These are phyloP conservation scores for Papilio aristodemus DNA, from an alignment of 1,140 invertebrate genomes.

Conservation along the genomic window DNA sequence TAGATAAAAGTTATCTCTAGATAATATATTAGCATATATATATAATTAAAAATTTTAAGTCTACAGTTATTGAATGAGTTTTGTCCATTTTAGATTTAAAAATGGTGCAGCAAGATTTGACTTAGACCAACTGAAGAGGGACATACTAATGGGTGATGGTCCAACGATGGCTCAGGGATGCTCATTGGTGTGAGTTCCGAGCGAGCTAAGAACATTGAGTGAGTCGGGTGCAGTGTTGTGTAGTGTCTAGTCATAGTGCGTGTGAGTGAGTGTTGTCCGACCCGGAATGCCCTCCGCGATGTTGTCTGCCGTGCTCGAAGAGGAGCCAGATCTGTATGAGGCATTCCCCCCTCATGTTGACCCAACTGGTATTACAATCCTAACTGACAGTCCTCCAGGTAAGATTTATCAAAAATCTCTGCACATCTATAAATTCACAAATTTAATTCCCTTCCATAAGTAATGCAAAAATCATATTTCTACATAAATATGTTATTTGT, in stretches of 20 bases:
- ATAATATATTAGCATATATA: slow-evolving; percentile 46
- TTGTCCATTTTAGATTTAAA: slow-evolving; percentile 74
- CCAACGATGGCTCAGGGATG: slow-evolving; percentile 62
- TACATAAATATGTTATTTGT: slow-evolving; percentile 13
- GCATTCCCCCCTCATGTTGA: slow-evolving; percentile 88
- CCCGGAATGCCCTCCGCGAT: slow-evolving; percentile 78
- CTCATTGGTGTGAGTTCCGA: slow-evolving; percentile 66
- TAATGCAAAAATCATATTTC: background rate
- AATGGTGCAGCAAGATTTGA: slow-evolving; percentile 81
- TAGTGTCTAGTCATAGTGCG: slow-evolving; percentile 71
- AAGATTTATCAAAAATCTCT: slow-evolving; percentile 31
- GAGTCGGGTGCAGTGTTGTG: slow-evolving; percentile 68
- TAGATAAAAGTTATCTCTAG: slow-evolving; percentile 53
- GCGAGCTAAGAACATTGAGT: slow-evolving; percentile 57
- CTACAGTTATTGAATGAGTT: slow-evolving; percentile 53
- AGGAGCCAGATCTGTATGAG: slow-evolving; percentile 87
- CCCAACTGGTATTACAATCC: slow-evolving; percentile 84
- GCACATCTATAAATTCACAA: background rate
- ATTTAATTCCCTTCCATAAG: background rate
- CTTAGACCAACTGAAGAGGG: slow-evolving; percentile 63
- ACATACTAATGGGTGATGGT: slow-evolving; percentile 46
- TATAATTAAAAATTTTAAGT: slow-evolving; percentile 49
- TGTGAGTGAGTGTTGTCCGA: slow-evolving; percentile 60
- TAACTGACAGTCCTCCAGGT: slow-evolving; percentile 80
- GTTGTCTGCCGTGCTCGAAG: slow-evolving; percentile 84